Base-by-base conservation (phyloP, 2,113 vertebrate species). In the Menidia beryllina region DNA sequence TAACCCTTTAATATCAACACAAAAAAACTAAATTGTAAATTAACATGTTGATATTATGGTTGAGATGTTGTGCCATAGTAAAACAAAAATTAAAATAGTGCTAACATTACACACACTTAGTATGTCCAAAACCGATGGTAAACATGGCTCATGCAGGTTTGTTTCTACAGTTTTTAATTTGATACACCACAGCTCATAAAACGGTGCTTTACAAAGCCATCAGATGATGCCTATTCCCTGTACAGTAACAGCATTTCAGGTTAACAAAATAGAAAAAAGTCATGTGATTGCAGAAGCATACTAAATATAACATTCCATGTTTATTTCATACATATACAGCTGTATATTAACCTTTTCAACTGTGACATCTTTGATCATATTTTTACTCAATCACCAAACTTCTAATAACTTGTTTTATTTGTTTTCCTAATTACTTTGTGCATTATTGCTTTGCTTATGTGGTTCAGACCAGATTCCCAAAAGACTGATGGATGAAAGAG, bases 371-470 rank as follows among this genome's bases (percentile, higher is more conserved):
- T 70, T 67, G 12, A 61, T 21, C 51, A 55, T 51, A 5, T n/a
- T 69, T 23, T 55, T 43, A 41, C 66, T 51, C 36, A 63, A 21
- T 72, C 47, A 38, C 39, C 26, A 63, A 24, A 59, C 58, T 34
- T 51, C 7, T 60, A 60, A 56, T 17, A 20, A 9, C 11, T 67
- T 69, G 19, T 23, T 58, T 58, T n/a, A 7, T 69, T 55, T 45
- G 55, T 66, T 66, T 26, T 56, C 65, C 2, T 34, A 34, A 34
- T 41, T 58, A 62, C 68, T 67, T 39, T 50, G 50, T 75, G 47
- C 36, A 66, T 62, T 56, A 55, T 52, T 72, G 14, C 19, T 58
- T 56, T 60, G 53, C 75, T 71, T 23, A 47, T 62, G 45, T 26
- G 59, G 51, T 43, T 48, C 36, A 51, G 47, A 39, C 20, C 15